Evolutionary conservation across 2,888 invertebrate species (phyloP).

Genomic region (Pimpla rufipes): DNA sequence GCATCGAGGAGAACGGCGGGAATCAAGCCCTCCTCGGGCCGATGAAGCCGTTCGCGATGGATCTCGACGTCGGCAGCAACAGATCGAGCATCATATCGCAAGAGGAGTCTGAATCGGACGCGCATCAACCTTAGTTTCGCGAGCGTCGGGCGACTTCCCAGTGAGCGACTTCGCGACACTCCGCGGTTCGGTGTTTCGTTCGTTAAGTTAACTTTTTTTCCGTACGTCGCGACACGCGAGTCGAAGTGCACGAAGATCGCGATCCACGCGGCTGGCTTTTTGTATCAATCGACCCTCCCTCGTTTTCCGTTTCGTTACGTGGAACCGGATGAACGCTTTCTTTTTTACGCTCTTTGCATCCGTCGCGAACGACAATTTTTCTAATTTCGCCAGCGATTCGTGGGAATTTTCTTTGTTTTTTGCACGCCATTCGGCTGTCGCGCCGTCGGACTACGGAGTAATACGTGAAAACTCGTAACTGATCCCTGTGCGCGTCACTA

Average conservation of each 20-base stretch:
- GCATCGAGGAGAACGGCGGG: constrained; percentile 82
- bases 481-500: background rate
- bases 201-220: background rate
- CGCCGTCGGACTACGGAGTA: background rate
- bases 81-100: constrained; percentile 88
- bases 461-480: constrained; percentile 4
- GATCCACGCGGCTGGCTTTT: background rate
- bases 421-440: background rate
- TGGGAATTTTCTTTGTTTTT: background rate
- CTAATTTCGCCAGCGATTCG: background rate
- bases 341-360: background rate
- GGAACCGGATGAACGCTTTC: background rate
- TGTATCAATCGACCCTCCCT: background rate
- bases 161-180: background rate
- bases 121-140: constrained; percentile 70
- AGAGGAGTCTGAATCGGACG: constrained; percentile 83
- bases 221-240: background rate
- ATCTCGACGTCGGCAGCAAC: constrained; percentile 88
- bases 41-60: constrained; percentile 88
- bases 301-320: background rate
- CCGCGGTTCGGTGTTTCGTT: constrained; percentile 12
- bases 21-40: constrained; percentile 83
- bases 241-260: constrained; percentile 1
- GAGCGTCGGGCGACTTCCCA: constrained; percentile 36
- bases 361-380: background rate